Conservation (phyloP, 2,888 invertebrate genomes). For the Torymus texanus region DNA sequence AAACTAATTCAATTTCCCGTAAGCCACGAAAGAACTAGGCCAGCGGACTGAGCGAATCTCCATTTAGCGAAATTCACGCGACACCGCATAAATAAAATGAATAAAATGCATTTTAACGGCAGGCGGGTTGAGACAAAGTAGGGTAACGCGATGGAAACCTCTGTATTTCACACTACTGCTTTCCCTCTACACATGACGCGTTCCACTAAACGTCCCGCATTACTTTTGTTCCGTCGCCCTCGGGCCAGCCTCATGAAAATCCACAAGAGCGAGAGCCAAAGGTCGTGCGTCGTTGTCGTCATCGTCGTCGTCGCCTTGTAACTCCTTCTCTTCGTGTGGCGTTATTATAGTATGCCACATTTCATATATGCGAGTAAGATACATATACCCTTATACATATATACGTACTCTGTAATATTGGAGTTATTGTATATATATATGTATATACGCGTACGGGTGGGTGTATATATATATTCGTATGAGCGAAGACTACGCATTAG, state of each 20-base stretch:
- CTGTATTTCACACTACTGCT: neutral
- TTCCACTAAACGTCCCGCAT: conserved; percentile 8
- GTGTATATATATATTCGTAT: neutral
- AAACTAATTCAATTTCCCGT: too few species aligned
- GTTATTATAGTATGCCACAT: too few species aligned
- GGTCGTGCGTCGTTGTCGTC: conserved; percentile 2
- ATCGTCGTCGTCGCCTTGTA: conserved; percentile 11
- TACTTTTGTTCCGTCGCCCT: neutral
- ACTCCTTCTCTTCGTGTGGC: neutral
- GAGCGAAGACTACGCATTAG: neutral
- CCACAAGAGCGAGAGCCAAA: neutral
- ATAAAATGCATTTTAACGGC: neutral
- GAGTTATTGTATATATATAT: too few species aligned
- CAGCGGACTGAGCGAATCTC: conserved; percentile 6
- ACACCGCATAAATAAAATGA: conserved; percentile 6
- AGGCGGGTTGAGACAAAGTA: too few species aligned
- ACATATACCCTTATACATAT: too few species aligned
- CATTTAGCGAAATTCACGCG: neutral
- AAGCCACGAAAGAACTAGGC: neutral
- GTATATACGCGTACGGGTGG: too few species aligned
- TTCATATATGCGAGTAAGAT: too few species aligned
- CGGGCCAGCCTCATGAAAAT: conserved; percentile 15
- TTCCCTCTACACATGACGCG: neutral
- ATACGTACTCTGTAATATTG: too few species aligned
- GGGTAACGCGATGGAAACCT: neutral